A percentile compares a stretch with the other conserved stretches of the same genome.
These are phyloP conservation scores for Biston betularia DNA, from an alignment of 2,888 invertebrate species.

Conservation along the genomic window DNA sequence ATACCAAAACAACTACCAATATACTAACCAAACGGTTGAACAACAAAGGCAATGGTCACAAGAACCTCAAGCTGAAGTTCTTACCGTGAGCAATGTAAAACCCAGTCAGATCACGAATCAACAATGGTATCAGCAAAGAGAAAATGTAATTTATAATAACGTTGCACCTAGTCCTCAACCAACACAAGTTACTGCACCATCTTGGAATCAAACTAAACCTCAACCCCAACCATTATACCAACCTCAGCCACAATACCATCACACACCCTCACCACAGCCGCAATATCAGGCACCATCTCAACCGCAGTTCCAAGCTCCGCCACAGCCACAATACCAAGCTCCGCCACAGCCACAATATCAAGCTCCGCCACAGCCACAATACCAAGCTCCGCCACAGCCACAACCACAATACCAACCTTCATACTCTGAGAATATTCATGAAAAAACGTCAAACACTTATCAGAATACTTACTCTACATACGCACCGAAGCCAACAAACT, in stretches of 20 bases:
- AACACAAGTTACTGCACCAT: constrained; percentile 37
- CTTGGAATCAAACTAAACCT: constrained; percentile 57
- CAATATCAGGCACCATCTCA: constrained; percentile 48
- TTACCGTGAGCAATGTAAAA: constrained; percentile 77
- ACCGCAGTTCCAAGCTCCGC: constrained; percentile 54
- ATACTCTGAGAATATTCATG: constrained; percentile 62
- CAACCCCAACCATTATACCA: constrained; percentile 54
- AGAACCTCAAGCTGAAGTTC: constrained; percentile 78
- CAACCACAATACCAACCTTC: constrained; percentile 53
- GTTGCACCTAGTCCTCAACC: constrained; percentile 55
- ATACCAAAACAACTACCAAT: constrained; percentile 68
- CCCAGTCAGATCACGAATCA: constrained; percentile 78
- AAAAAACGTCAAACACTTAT: constrained; percentile 55
- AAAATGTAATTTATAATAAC: constrained; percentile 67
- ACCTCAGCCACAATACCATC: constrained; percentile 51
- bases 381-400: constrained; percentile 46
- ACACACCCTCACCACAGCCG: constrained; percentile 43
- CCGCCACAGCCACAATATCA: constrained; percentile 53
- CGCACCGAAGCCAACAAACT: constrained; percentile 67
- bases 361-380: constrained; percentile 48
- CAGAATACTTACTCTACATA: constrained; percentile 57
- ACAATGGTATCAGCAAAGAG: constrained; percentile 79
- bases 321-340: background rate
- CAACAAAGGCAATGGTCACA: constrained; percentile 69
- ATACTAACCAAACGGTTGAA: constrained; percentile 64